Base-by-base conservation (phyloP, 2,888 invertebrate species). In the Drosophila buzzatii region DNA sequence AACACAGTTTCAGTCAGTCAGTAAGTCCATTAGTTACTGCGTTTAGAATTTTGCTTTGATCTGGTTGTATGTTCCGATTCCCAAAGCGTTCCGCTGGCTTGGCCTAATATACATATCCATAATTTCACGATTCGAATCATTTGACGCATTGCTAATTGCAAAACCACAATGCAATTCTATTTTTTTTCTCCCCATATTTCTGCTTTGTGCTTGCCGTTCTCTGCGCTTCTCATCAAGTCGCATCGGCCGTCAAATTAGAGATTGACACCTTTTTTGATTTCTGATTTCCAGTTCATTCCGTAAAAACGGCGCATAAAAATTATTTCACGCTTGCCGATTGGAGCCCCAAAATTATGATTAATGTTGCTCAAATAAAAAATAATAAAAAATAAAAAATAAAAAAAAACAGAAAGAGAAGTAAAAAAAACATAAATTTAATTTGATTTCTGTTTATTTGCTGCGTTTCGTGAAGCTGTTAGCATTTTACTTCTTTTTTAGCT, bases 221-320 rank as follows among this genome's bases (percentile, higher is more conserved):
- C 53, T 76, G 88, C 67, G 72, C 59, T 76, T 70, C 47, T 62
- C 72, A 83, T 75, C 68, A 72, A 41, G 27, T 37, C 70, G 61
- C 65, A 57, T 51, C 42, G 64, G 58, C 67, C 63, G 73, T 77
- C 77, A 72, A 79, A 89, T 86, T 83, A 73, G 79, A 79, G 82
- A 87, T 83, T 87, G 83, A 81, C 89, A 89, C 89, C 87, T 81
- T 86, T 76, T 76, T 47, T 47, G 60, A 52, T 63, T 45, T 53
- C n/a, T 33, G 39, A 62, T 66, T 62, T 62, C 52, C 33, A 39
- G 55, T 72, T 65, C 55, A 81, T 73, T 70, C 79, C 84, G 72
- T 86, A 73, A 85, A 89, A 89, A 84, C 72, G 74, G 79, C 85
- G 87, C 74, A 86, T 89, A 85, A 89, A 89, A 81, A 84, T 75